These are phyloP conservation scores for Drosophila limbata DNA, from an alignment of 2,888 invertebrate genomes.

Conservation along the genomic window DNA sequence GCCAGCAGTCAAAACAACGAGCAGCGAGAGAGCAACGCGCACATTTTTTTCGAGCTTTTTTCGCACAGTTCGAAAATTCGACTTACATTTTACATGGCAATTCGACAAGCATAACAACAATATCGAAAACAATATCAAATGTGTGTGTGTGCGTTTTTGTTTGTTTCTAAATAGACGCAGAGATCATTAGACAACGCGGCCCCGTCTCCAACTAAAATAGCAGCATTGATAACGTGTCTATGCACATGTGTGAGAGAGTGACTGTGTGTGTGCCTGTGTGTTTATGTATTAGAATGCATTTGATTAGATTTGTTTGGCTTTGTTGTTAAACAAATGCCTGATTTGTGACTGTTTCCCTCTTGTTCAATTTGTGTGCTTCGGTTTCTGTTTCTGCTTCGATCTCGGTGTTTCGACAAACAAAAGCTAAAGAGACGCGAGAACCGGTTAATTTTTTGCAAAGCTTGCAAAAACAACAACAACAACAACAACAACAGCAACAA, in stretches of 20 bases:
- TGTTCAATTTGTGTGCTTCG: constrained; percentile 13
- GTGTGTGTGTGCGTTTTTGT: constrained; percentile 22
- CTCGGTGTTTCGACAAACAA: constrained; percentile 48
- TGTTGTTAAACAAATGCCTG: constrained; percentile 61
- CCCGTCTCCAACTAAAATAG: constrained; percentile 35
- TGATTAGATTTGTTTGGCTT: constrained; percentile 66
- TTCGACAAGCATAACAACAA: constrained; percentile 31
- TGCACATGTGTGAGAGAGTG: constrained; percentile 18
- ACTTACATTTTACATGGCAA: constrained; percentile 51
- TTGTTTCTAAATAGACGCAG: constrained; percentile 42
- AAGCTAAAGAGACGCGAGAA: constrained; percentile 57
- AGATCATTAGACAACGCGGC: constrained; percentile 59
- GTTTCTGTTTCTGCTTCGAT: constrained; percentile 27
- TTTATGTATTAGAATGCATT: constrained; percentile 63
- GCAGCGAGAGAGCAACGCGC: constrained; percentile 42
- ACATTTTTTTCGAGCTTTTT: constrained; percentile 36
- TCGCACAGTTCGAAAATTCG: constrained; percentile 36
- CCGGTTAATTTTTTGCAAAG: constrained; percentile 70
- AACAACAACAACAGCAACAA: constrained; percentile 13
- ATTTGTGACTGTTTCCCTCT: constrained; percentile 36
- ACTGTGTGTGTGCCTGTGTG: constrained; percentile 20
- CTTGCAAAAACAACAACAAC: constrained; percentile 44
- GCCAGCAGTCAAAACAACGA: constrained; percentile 66
- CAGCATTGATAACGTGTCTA: constrained; percentile 48
- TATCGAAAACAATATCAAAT: constrained; percentile 25